Conservation (phyloP, 2,888 invertebrate genomes). For the Digitonthophagus gazella region DNA sequence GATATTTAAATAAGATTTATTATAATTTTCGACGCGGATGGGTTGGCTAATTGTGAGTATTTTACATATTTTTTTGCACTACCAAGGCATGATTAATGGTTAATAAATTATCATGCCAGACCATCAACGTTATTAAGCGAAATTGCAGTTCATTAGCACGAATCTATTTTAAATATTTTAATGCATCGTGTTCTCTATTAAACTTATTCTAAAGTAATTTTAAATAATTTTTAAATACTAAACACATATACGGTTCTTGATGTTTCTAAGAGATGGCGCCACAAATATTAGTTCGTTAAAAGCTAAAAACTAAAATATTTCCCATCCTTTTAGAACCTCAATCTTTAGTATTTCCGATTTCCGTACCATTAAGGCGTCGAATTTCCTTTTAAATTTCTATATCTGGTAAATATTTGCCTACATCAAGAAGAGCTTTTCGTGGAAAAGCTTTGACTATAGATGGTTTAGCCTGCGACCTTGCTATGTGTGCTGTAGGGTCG, state of each 20-base stretch:
- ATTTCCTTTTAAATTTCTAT: neutral
- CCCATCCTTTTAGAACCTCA: too few relatives aligned
- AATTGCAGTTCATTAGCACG: neutral
- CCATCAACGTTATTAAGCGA: neutral
- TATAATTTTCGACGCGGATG: neutral
- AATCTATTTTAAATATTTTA: neutral
- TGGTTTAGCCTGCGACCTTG: slow-evolving; percentile 48
- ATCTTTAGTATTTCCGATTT: neutral
- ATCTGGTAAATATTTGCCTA: neutral
- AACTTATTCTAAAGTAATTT: too few relatives aligned
- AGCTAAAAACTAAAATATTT: too few relatives aligned
- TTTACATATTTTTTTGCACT: neutral
- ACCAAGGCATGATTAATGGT: neutral
- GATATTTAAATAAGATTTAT: neutral
- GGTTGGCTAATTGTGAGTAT: neutral
- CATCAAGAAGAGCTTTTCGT: neutral
- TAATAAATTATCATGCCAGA: neutral
- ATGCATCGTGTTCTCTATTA: neutral
- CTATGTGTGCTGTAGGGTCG: slow-evolving; percentile 46
- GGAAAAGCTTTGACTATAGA: slow-evolving; percentile 5
- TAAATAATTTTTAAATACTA: neutral
- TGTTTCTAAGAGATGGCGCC: neutral
- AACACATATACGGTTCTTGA: neutral
- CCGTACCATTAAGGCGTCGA: neutral
- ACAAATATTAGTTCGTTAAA: too few relatives aligned